Base-by-base conservation (phyloP, 2,888 invertebrate genomes). In the Archips xylosteana region DNA sequence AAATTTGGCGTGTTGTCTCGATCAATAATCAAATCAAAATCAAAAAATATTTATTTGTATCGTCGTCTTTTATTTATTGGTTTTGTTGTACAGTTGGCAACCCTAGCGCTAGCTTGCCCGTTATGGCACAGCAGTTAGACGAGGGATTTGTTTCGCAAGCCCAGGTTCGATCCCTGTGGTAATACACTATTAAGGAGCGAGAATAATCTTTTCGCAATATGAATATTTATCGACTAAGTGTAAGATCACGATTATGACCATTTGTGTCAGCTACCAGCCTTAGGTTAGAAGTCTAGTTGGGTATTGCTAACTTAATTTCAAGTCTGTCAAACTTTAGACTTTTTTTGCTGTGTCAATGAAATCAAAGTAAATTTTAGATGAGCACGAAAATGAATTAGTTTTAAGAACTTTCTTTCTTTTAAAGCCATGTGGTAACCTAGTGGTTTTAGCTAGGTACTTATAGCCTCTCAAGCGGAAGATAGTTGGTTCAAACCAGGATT, bases 121-220 rank as follows among this genome's bases (percentile, higher is more conserved):
- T 65, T 74, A 74, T 62, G 74, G 74, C 36, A 36, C 10, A 66
- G 70, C 70, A 54, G 74, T 65, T 74, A 74, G 69, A 34, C 62
- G 54, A 34, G 42, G 63, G 32, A 45, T 13, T 39, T 23, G 62
- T 74, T 70, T 57, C 65, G 69, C 74, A 70, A 70, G 67, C 61
- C 12, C 45, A 42, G 57, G 63, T 60, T 69, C 65, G 68, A 68
- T 66, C 49, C 69, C 62, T 62, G 42, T 32, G 62, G 63, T 63
- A 63, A 63, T 47, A 32, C 47, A 47, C 65, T 65, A 65, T 51
- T 65, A 65, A 65, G 65, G 65, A 65, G 65, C 65, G 49, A 65
- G 65, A 47, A 15, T 65, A 65, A 65, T 65, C 49, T 65, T 15
- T 42, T 62, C 39, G 65, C 65, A 65, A 65, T 51, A 65, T 65